Conservation (phyloP, 2,113 vertebrate species). For the Acinonyx jubatus region DNA sequence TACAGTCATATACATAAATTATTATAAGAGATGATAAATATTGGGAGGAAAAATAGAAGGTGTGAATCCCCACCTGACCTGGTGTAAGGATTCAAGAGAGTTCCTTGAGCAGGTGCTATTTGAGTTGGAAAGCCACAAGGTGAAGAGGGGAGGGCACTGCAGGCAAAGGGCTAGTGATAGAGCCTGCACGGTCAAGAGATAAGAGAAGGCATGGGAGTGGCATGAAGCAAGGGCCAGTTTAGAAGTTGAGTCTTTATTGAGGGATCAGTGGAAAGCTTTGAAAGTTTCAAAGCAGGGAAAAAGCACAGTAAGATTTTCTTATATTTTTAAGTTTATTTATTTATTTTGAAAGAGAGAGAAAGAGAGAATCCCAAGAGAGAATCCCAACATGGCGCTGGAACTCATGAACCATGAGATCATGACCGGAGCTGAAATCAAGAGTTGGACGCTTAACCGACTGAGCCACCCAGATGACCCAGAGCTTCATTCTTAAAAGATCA, state of each 20-base stretch:
- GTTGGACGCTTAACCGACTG: too few relatives aligned
- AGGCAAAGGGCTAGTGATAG: neutral
- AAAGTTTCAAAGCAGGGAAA: neutral
- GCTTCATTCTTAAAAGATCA: neutral
- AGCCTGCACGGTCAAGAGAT: accelerated
- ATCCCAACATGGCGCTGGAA: too few relatives aligned
- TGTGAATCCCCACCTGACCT: neutral
- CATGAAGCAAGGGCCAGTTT: too few relatives aligned
- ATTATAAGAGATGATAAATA: neutral
- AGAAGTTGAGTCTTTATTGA: neutral
- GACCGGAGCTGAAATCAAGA: too few relatives aligned
- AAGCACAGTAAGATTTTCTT: neutral
- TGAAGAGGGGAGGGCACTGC: neutral
- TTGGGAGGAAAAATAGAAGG: neutral
- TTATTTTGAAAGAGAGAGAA: too few relatives aligned
- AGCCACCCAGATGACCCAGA: neutral
- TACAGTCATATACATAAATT: neutral
- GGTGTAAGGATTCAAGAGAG: neutral
- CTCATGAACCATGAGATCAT: too few relatives aligned
- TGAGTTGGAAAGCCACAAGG: neutral
- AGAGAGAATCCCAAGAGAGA: too few relatives aligned
- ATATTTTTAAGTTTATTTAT: too few relatives aligned
- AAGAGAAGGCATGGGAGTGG: neutral
- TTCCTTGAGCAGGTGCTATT: neutral
- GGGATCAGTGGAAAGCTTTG: neutral